Base-by-base conservation (phyloP, 2,113 vertebrate genomes). In the Tachuris rubrigastra region DNA sequence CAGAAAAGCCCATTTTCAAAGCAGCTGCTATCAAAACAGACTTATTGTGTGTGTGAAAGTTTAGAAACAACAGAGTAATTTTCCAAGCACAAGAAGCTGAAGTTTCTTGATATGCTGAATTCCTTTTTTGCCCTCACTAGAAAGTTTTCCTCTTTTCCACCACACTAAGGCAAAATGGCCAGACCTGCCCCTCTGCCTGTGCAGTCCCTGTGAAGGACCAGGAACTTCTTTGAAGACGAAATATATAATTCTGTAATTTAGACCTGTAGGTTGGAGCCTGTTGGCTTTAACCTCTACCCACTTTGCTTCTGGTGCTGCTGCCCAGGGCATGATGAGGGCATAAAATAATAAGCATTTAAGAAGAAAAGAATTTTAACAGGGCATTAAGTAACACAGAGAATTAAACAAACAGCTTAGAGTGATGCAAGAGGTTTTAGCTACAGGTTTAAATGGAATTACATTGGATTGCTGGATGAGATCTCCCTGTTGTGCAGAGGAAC, bases 321-420 rank as follows among this genome's bases (percentile, higher is more conserved):
- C 69, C 18, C 53, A 76, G 53, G 42, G 21, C 24, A 37, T 1
- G 2, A 50, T 10, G 49, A 92, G 39, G 23, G 9, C 17, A 25
- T 10, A 42, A 66, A 80, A 73, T 47, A 97, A 84, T 90, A 97
- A 94, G 88, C 89, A 88, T 97, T 93, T 96, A 97, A 90, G 97
- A 93, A 95, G 65, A 90, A 92, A 62, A 93, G 93, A 17, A 88
- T 97, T 96, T 72, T 89, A 96, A 93, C 46, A 91, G 95, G 91
- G 85, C 76, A 74, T 96, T 87, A 97, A 97, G 89, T 87, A 95
- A 96, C 85, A 96, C 2, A 18, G 92, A 97, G 71, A 96, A 97
- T 95, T 95, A 95, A 95, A 96, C 96, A 97, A 97, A 96, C 80
- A 97, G 76, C 96, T 96, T 62, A 59, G 75, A 82, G 68, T 89